Base-by-base conservation (phyloP, 2,113 vertebrate genomes). In the Sardina pilchardus region DNA sequence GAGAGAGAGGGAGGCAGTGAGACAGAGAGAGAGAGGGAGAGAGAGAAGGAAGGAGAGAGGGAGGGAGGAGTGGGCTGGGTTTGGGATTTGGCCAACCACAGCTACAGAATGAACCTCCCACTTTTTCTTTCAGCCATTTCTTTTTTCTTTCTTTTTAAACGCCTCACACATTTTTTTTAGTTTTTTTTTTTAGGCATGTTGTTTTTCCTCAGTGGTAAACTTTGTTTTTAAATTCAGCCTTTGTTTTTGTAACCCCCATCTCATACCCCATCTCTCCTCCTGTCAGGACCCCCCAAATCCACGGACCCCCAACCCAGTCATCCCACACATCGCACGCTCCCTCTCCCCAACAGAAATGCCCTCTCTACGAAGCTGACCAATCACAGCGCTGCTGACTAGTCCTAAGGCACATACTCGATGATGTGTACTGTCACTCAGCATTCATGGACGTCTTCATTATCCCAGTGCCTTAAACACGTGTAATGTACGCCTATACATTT, bases 151-250 rank as follows among this genome's bases (percentile, higher is more conserved):
- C 26, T 26, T 12, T 16, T 16, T n/a, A 39, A 78, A 84, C 90
- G 88, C 87, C 85, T 87, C 89, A 53, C 86, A 42, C 39, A 3
- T 2, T 42, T 42, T 89, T 91, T 83, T 86, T 63, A 42, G 2
- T 42, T 2, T 42, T 42, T 89, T 91, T 83, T 86, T 63, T 85
- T 34, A 87, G 84, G 71, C 86, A 82, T 39, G 86, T 90, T 94
- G 92, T 93, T 95, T 87, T 94, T 93, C 90, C 94, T 92, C 83
- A 9, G 92, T 92, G 91, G 92, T 94, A 93, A 94, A 94, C 91
- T 92, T 93, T 94, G 93, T 94, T 95, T 94, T 94, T 89, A 90
- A 91, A 91, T 92, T 94, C 89, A 87, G 86, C 81, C 90, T 93
- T 93, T 94, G 94, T 94, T 94, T 94, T 94, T 93, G 87, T 94